These are phyloP conservation scores for Probaryconus sp. DNA, from an alignment of 1,140 invertebrate genomes.

Conservation along the genomic window DNA sequence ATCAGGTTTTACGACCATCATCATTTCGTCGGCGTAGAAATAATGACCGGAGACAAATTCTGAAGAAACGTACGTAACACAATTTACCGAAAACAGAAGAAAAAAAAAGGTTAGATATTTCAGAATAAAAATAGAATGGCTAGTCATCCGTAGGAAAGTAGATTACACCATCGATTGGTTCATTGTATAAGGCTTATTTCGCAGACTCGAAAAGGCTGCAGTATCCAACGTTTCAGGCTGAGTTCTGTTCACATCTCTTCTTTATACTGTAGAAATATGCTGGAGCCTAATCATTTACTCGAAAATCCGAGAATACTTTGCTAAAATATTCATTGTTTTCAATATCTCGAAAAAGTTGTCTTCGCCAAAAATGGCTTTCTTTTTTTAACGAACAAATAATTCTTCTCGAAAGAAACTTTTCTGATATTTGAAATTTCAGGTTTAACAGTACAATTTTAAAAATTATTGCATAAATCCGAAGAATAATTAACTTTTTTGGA, in stretches of 20 bases:
- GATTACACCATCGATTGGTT: constrained; percentile 26
- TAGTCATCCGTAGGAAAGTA: constrained; percentile 43
- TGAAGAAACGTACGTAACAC: constrained; percentile 18
- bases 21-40: constrained; percentile 25
- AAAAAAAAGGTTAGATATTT: constrained; percentile 19
- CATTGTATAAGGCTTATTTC: constrained; percentile 20
- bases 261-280: constrained; percentile 12
- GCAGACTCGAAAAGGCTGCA: constrained; percentile 5
- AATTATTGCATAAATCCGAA: too few relatives aligned
- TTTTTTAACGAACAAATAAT: too few relatives aligned
- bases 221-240: constrained; percentile 1
- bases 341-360: too few relatives aligned
- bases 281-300: neutral
- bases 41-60: constrained; percentile 33
- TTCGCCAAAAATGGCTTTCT: too few relatives aligned
- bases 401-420: too few relatives aligned
- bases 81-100: constrained; percentile 20
- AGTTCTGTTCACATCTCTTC: constrained; percentile 4
- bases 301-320: too few relatives aligned
- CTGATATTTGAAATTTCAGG: too few relatives aligned
- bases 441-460: too few relatives aligned
- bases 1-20: constrained; percentile 34
- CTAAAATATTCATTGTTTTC: too few relatives aligned
- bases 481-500: too few relatives aligned
- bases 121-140: constrained; percentile 35